These are phyloP conservation scores for Anolis carolinensis DNA, from an alignment of 2,113 vertebrate genomes.

Conservation along the genomic window DNA sequence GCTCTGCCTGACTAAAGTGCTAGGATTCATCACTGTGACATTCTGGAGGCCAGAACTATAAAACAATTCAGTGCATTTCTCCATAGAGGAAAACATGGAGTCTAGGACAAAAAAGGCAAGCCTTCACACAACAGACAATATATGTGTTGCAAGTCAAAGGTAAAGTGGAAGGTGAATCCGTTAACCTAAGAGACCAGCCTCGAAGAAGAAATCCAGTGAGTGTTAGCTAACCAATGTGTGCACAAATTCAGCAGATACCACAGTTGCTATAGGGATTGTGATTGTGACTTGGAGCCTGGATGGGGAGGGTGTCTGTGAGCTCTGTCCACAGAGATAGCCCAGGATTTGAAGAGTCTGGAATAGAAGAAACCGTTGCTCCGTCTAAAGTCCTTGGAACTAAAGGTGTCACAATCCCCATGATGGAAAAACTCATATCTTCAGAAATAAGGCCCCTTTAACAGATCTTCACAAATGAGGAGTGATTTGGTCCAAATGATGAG, in stretches of 20 bases:
- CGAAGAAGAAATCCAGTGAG: not conserved
- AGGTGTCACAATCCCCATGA: not conserved
- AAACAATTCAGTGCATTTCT: not conserved
- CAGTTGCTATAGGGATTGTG: conserved; percentile 39
- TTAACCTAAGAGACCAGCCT: not conserved
- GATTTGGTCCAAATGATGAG: conserved; percentile 13
- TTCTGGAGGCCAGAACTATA: not conserved
- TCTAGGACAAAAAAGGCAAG: not conserved
- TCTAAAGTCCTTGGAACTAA: not conserved
- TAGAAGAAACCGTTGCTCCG: conserved; percentile 16
- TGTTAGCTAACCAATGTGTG: conserved; percentile 14
- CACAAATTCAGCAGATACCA: conserved; percentile 27
- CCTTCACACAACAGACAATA: not conserved
- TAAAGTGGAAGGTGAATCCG: not conserved
- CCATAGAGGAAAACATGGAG: not conserved
- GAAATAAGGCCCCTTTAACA: not conserved
- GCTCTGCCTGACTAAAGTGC: not conserved
- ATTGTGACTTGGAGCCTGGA: conserved; percentile 33
- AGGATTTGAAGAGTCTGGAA: conserved; percentile 8
- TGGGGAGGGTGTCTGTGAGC: conserved; percentile 7
- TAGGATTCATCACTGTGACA: not conserved
- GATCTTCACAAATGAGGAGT: conserved; percentile 17
- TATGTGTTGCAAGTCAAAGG: not conserved
- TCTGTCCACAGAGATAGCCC: conserved; percentile 1
- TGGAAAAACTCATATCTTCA: conserved; percentile 18